Evolutionary conservation across 2,888 invertebrate species (phyloP).

Genomic region (Sabellastarte sp.): DNA sequence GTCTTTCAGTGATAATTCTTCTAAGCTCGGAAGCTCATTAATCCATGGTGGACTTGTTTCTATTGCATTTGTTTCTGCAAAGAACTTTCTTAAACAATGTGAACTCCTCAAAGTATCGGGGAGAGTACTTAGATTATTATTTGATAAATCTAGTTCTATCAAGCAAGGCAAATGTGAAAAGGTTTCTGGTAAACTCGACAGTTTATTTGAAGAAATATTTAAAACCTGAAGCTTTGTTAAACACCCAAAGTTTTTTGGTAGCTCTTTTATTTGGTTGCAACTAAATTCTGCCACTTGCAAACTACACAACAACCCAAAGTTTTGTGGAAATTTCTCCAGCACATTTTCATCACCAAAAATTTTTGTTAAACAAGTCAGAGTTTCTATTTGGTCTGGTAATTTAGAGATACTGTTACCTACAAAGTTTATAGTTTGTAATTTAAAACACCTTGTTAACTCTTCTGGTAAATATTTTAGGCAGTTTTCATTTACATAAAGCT

Average conservation of each 20-base stretch:
- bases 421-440: background rate
- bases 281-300: background rate
- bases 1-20: constrained; percentile 4
- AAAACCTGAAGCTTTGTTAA: background rate
- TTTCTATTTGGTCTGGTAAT: background rate
- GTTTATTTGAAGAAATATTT: constrained; percentile 2
- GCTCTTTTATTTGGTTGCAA: background rate
- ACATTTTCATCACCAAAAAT: constrained; percentile 3
- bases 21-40: background rate
- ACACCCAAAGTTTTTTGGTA: constrained; percentile 5
- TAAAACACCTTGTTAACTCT: background rate
- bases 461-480: background rate
- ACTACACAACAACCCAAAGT: constrained; percentile 1
- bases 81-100: background rate
- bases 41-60: constrained; percentile 1
- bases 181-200: constrained; percentile 1
- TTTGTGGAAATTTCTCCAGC: constrained; percentile 2
- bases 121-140: background rate
- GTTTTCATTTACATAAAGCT: constrained; percentile 10
- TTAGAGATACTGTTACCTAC: constrained; percentile 1
- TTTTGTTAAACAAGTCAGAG: background rate
- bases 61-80: constrained; percentile 1
- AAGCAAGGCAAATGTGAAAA: background rate
- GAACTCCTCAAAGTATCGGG: background rate
- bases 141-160: constrained; percentile 3